Evolutionary conservation across 2,888 invertebrate genomes (phyloP), one percentile per base, ranked within the genome.

Genomic region (Rhagophthalmus giganteus): DNA sequence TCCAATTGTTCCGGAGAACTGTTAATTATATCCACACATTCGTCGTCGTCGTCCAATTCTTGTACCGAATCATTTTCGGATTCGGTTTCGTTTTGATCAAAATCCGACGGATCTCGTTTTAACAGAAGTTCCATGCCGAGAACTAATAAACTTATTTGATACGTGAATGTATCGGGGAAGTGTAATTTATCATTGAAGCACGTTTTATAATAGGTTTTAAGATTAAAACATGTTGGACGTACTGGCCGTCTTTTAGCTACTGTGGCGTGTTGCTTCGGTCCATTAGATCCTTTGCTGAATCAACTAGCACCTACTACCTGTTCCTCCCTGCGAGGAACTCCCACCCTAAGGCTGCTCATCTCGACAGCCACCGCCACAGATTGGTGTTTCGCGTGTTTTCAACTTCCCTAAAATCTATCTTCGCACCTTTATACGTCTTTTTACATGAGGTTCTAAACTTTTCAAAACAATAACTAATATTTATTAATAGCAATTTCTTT

Each of bases 371-470:
- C 69, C 68, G 67, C 64, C 62, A 66, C 69, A 73, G 74, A 74
- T 74, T 73, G 74, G 72, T 70, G 69, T 70, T 71, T 74, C 67
- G 74, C 74, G 74, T 74, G 74, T 68, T 69, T 65, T 66, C 68
- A 67, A 63, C 65, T 60, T 64, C 67, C 67, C 65, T 66, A 67
- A 71, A 70, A 70, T 70, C 69, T 67, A 72, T 71, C 70, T 72
- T 70, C 73, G 66, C 71, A 71, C 71, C 71, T 71, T 68, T 69
- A 70, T 65, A 63, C 67, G 64, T 65, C 64, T 67, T 64, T 62
- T 66, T 64, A 55, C 54, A 45, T 44, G 64, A 35, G 60, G 48
- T 59, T 55, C 60, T 55, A 53, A 64, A 63, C 58, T 56, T 58
- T 61, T 54, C 35, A 35, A 16, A 52, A 39, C 32, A 51, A 40